A percentile compares a stretch with the other conserved stretches of the same genome.
phyloP scores from a whole-genome alignment of 1,140 invertebrate species.

The Nephotettix cincticeps region DNA sequence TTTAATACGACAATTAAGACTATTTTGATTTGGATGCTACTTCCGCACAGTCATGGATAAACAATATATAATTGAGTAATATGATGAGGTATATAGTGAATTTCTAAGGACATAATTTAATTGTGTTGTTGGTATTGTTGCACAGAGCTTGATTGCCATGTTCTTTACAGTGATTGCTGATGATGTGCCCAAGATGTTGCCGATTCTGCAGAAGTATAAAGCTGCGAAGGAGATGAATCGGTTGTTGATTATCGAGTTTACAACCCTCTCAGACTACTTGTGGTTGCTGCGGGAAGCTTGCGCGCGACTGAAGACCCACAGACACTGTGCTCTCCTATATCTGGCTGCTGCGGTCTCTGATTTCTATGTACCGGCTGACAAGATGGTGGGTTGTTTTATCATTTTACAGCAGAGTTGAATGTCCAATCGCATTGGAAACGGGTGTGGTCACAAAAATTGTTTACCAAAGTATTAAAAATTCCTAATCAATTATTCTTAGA shows the following conservation, averaged over 20 bases:
- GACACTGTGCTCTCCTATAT: slow-evolving; percentile 77
- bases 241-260: slow-evolving; percentile 76
- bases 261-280: slow-evolving; percentile 89
- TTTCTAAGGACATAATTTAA: neutral
- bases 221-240: slow-evolving; percentile 60
- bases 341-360: slow-evolving; percentile 98
- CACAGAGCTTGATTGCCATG: too few species aligned
- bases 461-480: too few species aligned
- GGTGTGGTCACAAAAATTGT: too few species aligned
- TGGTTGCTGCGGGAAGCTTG: slow-evolving; percentile 83
- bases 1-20: too few species aligned
- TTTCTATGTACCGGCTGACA: slow-evolving; percentile 92
- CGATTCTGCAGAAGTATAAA: slow-evolving; percentile 71
- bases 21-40: too few species aligned
- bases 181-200: slow-evolving; percentile 64
- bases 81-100: neutral
- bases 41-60: too few species aligned
- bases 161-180: slow-evolving; percentile 62
- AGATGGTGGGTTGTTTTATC: slow-evolving; percentile 90
- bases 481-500: too few species aligned
- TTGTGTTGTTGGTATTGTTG: too few species aligned
- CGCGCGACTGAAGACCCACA: slow-evolving; percentile 66
- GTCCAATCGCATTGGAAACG: too few species aligned
- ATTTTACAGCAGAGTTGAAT: too few species aligned
- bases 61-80: too few species aligned